Evolutionary conservation across 2,113 vertebrate genomes (phyloP).

Genomic region (Ellobius talpinus): DNA sequence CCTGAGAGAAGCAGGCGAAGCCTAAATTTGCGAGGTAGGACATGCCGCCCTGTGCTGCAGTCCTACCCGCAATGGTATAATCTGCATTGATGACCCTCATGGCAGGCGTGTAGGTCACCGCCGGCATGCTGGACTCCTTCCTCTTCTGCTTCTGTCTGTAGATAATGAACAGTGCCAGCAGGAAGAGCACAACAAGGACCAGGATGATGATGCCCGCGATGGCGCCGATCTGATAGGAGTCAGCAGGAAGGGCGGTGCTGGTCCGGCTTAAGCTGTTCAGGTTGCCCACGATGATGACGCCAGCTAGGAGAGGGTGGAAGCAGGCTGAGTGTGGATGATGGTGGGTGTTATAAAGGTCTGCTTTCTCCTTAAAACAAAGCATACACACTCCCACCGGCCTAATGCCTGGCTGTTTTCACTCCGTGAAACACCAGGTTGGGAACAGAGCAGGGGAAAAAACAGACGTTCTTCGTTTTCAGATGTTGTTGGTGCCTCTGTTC

Average conservation of each 20-base stretch:
- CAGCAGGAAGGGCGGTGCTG: slow-evolving; percentile 93
- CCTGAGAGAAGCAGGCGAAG: background rate
- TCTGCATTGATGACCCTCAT: slow-evolving; percentile 92
- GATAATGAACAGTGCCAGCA: slow-evolving; percentile 94
- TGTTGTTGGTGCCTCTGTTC: background rate
- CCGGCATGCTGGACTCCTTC: slow-evolving; percentile 94
- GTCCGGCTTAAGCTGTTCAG: slow-evolving; percentile 94
- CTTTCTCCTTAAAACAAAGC: background rate
- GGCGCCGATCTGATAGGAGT: slow-evolving; percentile 96
- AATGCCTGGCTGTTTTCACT: slow-evolving; percentile 15
- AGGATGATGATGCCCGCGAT: slow-evolving; percentile 95
- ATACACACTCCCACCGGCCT: background rate
- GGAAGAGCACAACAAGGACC: slow-evolving; percentile 93
- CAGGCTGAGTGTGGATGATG: background rate
- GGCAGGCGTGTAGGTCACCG: slow-evolving; percentile 95
- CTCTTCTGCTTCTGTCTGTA: slow-evolving; percentile 96
- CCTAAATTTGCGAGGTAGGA: background rate
- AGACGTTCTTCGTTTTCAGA: background rate
- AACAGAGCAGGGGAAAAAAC: slow-evolving; percentile 13
- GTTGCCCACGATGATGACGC: slow-evolving; percentile 93
- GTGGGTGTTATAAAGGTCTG: background rate
- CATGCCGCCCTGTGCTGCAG: fast-evolving
- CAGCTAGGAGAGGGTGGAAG: slow-evolving; percentile 86
- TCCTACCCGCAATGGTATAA: slow-evolving; percentile 91
- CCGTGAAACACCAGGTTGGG: slow-evolving; percentile 34